Evolutionary conservation across 2,113 vertebrate genomes (phyloP).

Genomic region (Muntiacus reevesi): DNA sequence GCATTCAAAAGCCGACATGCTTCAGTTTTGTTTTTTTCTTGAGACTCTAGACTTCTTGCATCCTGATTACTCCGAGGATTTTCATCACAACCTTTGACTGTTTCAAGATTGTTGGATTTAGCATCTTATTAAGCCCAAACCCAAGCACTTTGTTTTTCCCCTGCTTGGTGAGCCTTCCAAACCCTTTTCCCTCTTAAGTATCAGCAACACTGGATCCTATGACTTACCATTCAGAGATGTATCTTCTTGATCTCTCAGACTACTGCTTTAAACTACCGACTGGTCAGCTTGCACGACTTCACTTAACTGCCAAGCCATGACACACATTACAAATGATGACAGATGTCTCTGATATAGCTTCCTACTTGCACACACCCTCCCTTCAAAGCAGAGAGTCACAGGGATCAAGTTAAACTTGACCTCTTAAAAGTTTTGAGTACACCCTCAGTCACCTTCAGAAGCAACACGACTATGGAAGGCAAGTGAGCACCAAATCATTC

Average conservation of each 20-base stretch:
- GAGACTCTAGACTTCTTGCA: neutral
- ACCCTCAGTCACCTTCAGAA: neutral
- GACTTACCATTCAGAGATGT: neutral
- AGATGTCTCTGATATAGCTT: slow-evolving; percentile 5
- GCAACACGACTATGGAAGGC: neutral
- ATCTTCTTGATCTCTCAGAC: neutral
- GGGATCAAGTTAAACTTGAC: neutral
- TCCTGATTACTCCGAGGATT: neutral
- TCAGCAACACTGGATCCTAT: neutral
- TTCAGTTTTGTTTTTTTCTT: neutral
- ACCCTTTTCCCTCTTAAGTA: neutral
- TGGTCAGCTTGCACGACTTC: neutral
- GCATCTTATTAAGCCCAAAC: slow-evolving; percentile 19
- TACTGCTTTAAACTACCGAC: neutral
- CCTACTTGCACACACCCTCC: neutral
- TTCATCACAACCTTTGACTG: slow-evolving; percentile 26
- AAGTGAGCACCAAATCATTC: neutral
- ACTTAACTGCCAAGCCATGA: neutral
- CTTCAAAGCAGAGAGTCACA: neutral
- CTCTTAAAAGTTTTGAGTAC: neutral
- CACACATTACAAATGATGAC: neutral
- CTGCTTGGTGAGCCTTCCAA: neutral
- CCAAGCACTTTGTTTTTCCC: neutral
- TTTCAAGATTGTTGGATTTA: slow-evolving; percentile 27
- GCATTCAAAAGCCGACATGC: neutral